Conservation (phyloP, 2,888 invertebrate species). For the Chirona hameri region DNA sequence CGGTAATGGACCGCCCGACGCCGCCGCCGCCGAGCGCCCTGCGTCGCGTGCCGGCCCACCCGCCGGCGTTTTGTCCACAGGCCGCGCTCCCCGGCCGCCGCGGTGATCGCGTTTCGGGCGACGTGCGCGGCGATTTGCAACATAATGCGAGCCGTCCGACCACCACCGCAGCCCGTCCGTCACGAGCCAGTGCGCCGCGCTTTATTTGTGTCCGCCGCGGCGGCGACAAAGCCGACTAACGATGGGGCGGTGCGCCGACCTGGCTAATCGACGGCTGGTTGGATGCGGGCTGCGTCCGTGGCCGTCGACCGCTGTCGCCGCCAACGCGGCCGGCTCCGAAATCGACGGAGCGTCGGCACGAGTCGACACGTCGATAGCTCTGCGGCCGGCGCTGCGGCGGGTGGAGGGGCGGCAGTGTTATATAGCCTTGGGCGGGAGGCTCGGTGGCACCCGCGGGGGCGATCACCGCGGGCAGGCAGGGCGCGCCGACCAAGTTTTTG, state of each 20-base stretch:
- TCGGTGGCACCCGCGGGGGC: neutral
- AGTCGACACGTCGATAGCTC: no score
- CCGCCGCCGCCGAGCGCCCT: neutral
- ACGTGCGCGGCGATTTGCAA: conserved; percentile 2
- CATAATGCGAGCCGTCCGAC: no score
- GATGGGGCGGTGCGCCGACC: neutral
- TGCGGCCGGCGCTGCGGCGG: no score
- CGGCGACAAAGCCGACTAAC: neutral
- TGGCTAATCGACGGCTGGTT: neutral
- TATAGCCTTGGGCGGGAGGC: neutral
- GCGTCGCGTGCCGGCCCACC: neutral
- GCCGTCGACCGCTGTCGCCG: no score
- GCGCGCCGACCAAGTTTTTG: no score
- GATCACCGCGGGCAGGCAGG: neutral
- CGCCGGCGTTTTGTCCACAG: neutral
- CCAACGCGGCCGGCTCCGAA: neutral
- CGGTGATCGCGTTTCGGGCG: neutral
- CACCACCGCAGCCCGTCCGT: neutral
- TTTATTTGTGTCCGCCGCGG: neutral
- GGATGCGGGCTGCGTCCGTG: neutral
- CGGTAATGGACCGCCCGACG: no score
- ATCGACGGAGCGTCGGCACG: neutral
- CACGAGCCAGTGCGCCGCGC: neutral
- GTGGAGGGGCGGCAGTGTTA: neutral
- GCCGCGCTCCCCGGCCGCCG: neutral